Base-by-base conservation (phyloP, 1,140 invertebrate genomes). In the Mamestra configurata region DNA sequence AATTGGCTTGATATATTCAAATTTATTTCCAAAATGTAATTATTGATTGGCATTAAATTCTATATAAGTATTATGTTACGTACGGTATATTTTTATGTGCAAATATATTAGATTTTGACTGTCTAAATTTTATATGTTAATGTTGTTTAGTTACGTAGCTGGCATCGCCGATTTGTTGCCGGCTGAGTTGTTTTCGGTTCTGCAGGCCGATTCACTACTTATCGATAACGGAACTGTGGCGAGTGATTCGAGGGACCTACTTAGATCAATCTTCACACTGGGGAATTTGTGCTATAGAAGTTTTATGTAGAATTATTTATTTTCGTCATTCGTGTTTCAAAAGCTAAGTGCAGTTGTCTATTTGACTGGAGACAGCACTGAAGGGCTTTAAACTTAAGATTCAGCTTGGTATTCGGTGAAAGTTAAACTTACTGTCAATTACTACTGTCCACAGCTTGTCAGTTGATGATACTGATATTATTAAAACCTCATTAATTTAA, bases 1-100 rank as follows among this genome's bases (percentile, higher is more conserved):
- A 80, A 78, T 80, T 82, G 78, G 78, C 78, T 83, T 83, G 27
- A 79, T 81, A 77, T 53, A 27, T 72, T 71, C 18, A 37, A 22
- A 40, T 46, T 82, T 59, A 46, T 55, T 70, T 78, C 43, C 7
- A 27, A 27, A 31, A 20, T 75, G 72, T 81, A 77, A 77, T 59
- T 81, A 81, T 86, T 87, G 68, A 86, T 89, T 88, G 87, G 87
- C 87, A 82, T 72, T 80, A 73, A 80, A 79, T 66, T 61, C 37
- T 77, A 46, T 77, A 79, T 82, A 61, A 24, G 22, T 57, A 57
- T 40, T 57, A 43, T 73, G 7, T 57, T 57, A n/a, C 1, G n/a
- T 55, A 37, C 46, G 43, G 10, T 72, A n/a, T 61, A 68, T 77
- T 20, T 68, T 55, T 77, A 77, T 68, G 70, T 72, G 75, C 75